Evolutionary conservation across 1,140 invertebrate species (phyloP).

Genomic region (Philotrypesis tridentata): DNA sequence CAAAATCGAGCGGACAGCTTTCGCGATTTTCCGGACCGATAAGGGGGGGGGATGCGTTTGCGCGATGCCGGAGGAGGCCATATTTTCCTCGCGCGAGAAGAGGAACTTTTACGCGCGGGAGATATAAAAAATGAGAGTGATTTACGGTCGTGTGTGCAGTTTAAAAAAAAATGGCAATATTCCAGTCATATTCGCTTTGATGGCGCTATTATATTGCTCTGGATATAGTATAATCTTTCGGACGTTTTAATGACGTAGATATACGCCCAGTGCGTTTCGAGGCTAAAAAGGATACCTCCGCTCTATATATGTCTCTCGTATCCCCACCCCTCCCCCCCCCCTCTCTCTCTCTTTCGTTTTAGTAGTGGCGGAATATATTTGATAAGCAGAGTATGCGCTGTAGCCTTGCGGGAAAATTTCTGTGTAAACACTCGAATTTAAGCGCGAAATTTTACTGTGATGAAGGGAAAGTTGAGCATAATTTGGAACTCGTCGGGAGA

Average conservation of each 20-base stretch:
- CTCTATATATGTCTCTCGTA: no score
- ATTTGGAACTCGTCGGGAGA: no score
- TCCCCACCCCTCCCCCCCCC: no score
- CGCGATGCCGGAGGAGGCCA: background rate
- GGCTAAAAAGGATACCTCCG: background rate
- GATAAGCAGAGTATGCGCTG: no score
- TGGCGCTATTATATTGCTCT: background rate
- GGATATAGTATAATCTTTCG: background rate
- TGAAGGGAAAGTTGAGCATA: no score
- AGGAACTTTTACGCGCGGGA: background rate
- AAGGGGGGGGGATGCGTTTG: no score
- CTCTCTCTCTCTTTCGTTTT: no score
- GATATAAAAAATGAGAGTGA: background rate
- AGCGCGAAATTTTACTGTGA: no score
- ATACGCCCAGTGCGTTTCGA: no score
- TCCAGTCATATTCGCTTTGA: background rate
- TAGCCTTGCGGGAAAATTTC: no score
- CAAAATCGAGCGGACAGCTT: background rate
- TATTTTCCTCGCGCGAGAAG: background rate
- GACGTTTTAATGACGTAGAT: background rate
- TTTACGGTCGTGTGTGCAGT: background rate
- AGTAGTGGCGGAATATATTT: background rate
- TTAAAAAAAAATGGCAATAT: constrained; percentile 6
- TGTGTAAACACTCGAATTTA: no score
- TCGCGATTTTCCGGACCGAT: background rate